These are phyloP conservation scores for Sinentomon sp. DNA, from an alignment of 2,888 invertebrate genomes.

Conservation along the genomic window DNA sequence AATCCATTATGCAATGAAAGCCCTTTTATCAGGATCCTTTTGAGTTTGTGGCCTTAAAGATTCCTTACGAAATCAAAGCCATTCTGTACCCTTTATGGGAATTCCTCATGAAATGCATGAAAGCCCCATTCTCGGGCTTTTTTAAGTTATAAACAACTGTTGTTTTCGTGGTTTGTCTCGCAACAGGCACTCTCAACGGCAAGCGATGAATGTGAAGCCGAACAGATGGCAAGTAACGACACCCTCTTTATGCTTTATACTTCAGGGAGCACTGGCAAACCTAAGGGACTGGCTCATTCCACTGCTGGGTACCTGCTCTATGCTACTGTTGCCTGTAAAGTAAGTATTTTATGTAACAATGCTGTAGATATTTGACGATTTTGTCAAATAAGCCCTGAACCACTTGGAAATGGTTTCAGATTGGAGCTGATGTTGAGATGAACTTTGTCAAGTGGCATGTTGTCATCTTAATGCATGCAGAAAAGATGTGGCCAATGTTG, in stretches of 20 bases:
- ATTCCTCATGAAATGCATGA: no score
- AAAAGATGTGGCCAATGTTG: no score
- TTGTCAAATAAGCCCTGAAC: not conserved
- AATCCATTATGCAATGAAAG: no score
- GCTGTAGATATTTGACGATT: not conserved
- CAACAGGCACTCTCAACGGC: not conserved
- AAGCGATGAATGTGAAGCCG: constrained; percentile 17
- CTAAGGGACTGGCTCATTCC: constrained; percentile 24
- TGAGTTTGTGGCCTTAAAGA: no score
- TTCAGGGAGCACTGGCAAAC: constrained; percentile 26
- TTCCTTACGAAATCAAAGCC: no score
- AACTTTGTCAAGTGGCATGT: not conserved
- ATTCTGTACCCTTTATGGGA: no score
- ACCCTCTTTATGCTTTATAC: constrained; percentile 26
- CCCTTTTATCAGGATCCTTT: no score
- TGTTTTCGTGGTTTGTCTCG: not conserved
- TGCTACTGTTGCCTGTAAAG: constrained; percentile 22
- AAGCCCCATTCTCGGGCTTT: no score
- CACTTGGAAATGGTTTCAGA: no score
- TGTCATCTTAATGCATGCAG: no score
- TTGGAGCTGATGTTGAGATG: no score
- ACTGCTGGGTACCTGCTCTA: constrained; percentile 24
- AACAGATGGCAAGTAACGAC: constrained; percentile 23
- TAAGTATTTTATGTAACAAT: constrained; percentile 11
- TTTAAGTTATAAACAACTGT: no score